Conservation (phyloP, 2,797 vertebrate species). For the Cyprinodon diabolis region DNA sequence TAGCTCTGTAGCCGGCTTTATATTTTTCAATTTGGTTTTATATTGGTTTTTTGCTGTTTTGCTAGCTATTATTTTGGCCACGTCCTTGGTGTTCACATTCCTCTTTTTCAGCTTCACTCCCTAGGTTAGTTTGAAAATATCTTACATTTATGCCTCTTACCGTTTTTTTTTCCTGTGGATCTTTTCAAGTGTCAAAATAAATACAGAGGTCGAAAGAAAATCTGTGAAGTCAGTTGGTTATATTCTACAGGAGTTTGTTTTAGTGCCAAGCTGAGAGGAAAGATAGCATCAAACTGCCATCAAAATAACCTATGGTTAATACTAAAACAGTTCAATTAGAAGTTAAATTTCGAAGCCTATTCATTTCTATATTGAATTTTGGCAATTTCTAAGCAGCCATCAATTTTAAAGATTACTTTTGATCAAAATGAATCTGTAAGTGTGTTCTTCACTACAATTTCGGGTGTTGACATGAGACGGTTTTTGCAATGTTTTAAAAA, state of each 20-base stretch:
- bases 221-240: not conserved
- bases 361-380: not conserved
- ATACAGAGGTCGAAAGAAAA: not conserved
- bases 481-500: not conserved
- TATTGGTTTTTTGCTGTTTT: not conserved
- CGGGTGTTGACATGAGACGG: not conserved
- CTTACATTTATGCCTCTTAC: not conserved
- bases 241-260: not conserved
- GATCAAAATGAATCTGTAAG: not conserved
- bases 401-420: not conserved
- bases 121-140: not conserved
- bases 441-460: not conserved
- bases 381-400: not conserved
- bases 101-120: not conserved
- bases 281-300: not conserved
- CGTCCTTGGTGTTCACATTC: not conserved
- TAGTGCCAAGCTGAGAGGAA: not conserved
- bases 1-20: not conserved
- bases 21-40: not conserved
- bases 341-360: not conserved
- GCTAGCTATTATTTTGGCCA: too few relatives aligned
- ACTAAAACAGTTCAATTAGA: not conserved
- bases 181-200: not conserved
- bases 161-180: not conserved
- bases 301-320: not conserved